These are phyloP conservation scores for Myripristis murdjan DNA, from an alignment of 2,797 vertebrate species.

Conservation along the genomic window DNA sequence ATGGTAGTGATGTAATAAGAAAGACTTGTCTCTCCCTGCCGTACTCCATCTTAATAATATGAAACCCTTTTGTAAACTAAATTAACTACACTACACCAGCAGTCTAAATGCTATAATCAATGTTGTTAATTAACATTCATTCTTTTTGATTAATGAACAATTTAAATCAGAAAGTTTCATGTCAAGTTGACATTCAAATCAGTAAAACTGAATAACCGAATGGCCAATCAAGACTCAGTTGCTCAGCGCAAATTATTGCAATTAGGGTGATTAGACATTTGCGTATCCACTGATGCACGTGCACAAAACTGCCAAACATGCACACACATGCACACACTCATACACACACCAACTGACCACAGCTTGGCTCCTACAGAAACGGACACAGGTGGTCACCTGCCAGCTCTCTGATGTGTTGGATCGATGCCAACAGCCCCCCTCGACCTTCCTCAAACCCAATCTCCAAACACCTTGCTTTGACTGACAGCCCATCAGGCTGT, in stretches of 20 bases:
- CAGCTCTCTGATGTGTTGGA: conserved; percentile 47
- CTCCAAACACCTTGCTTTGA: conserved; percentile 58
- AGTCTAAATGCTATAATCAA: neutral
- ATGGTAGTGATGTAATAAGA: neutral
- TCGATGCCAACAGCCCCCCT: conserved; percentile 48
- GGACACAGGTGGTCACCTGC: conserved; percentile 20
- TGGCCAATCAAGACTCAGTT: conserved; percentile 21
- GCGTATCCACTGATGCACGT: neutral
- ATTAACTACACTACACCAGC: conserved; percentile 6
- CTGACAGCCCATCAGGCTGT: conserved; percentile 62
- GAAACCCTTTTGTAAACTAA: conserved; percentile 20
- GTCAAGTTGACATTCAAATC: conserved; percentile 14
- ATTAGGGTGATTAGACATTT: conserved; percentile 24
- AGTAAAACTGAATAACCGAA: conserved; percentile 23
- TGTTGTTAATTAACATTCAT: neutral
- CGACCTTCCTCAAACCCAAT: conserved; percentile 35
- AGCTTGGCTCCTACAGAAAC: conserved; percentile 33
- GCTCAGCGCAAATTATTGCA: conserved; percentile 12
- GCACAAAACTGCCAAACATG: conserved; percentile 6
- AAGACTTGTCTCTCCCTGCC: neutral
- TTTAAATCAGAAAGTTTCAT: neutral
- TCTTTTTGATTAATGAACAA: neutral
- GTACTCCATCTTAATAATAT: conserved; percentile 8
- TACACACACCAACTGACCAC: conserved; percentile 11
- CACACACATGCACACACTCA: neutral